Evolutionary conservation across 2,888 invertebrate species (phyloP).

Genomic region (Crepidodera aurea): DNA sequence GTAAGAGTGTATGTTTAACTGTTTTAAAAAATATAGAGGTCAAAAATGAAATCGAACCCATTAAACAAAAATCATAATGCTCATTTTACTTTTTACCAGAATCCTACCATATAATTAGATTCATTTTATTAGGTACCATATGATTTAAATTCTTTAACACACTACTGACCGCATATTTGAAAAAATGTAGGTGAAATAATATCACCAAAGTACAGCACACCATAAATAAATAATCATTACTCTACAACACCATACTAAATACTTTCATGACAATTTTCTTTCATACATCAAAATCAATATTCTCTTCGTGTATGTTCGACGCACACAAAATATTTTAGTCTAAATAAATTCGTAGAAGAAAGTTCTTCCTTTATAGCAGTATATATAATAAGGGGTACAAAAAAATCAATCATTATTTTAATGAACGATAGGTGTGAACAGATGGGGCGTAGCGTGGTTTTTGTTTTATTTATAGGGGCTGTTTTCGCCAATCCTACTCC

Average conservation of each 20-base stretch:
- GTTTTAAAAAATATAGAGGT: too few species aligned
- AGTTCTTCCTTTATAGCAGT: constrained; percentile 35
- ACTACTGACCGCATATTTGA: constrained; percentile 10
- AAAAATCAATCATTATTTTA: constrained; percentile 28
- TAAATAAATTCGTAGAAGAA: constrained; percentile 15
- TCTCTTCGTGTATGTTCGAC: constrained; percentile 11
- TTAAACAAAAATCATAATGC: too few species aligned
- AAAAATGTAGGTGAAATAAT: constrained; percentile 27
- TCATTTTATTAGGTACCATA: neutral
- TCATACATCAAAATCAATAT: constrained; percentile 23
- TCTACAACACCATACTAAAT: constrained; percentile 26
- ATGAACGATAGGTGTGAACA: neutral
- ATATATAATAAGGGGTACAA: constrained; percentile 31
- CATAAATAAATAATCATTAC: constrained; percentile 15
- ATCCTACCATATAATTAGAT: too few species aligned
- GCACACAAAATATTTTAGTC: constrained; percentile 19
- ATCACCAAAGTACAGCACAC: constrained; percentile 6
- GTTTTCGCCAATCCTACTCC: constrained; percentile 17
- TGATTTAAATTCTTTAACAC: constrained; percentile 9
- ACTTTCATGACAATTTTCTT: constrained; percentile 28
- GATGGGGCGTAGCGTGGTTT: constrained; percentile 20
- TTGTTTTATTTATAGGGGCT: constrained; percentile 14
- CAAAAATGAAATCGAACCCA: too few species aligned
- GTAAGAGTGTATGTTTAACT: too few species aligned
- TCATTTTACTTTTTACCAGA: too few species aligned